Evolutionary conservation across 1,140 invertebrate genomes (phyloP), one percentile per base, ranked within the genome.

Genomic region (Bombus balteatus): DNA sequence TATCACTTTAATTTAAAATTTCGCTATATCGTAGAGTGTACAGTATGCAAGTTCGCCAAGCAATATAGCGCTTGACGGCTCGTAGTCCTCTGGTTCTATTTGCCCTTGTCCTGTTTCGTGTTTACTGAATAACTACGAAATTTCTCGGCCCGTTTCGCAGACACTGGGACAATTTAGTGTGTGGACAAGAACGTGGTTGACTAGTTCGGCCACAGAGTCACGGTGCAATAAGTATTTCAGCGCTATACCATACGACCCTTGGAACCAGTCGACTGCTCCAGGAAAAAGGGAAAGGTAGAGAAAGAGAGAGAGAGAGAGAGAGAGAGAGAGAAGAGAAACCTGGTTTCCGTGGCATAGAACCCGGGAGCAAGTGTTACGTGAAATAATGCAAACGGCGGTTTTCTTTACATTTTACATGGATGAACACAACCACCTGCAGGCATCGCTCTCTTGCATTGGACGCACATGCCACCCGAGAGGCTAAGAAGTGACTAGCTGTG

Each of bases 351-450:
- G 43, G 74, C 66, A 57, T 34, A 3, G 22, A 79, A 28, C 70
- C 37, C 25, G 3, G 22, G 65, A 81, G 74, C 59, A 71, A 82
- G 83, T 75, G 81, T 79, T 82, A 81, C 82, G 71, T 62, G 81
- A 90, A 90, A 90, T 90, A 90, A 90, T 90, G 86, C 77, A 90
- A 59, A 77, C 62, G 57, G 28, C 77, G 53, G 72, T 22, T 83
- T 90, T 90, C 83, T 90, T 90, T 90, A 90, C 83, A 90, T 90
- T 90, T 90, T 86, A 86, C 70, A 88, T 90, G 34, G 65, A 41
- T 73, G 71, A 72, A 88, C 79, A 62, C 70, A 68, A 65, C 62
- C 68, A 66, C 57, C 68, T 34, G 15, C 25, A 73, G 66, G 59
- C 47, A 66, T 3, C 32, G 32, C 25, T 5, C 25, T 34, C 34